Evolutionary conservation across 2,113 vertebrate species (phyloP).

Genomic region (Rhineura floridana): DNA sequence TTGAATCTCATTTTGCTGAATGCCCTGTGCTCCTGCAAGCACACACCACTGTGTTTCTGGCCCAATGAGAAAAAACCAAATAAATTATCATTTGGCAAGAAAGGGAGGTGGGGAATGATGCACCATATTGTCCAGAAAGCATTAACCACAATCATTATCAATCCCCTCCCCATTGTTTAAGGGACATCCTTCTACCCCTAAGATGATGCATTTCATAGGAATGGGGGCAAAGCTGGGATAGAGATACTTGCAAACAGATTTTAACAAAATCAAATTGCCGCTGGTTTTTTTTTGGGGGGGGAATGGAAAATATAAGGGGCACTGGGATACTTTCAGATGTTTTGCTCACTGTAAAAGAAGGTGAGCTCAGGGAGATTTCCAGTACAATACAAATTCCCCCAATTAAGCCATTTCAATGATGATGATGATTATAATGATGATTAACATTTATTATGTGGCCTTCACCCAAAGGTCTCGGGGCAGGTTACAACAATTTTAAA

Average conservation of each 20-base stretch:
- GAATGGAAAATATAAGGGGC: slow-evolving; percentile 21
- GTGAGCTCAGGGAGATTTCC: not conserved
- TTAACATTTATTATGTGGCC: not conserved
- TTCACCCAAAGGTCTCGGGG: too few relatives aligned
- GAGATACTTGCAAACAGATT: slow-evolving; percentile 1
- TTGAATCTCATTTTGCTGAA: not conserved
- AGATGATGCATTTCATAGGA: not conserved
- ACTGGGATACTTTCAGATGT: slow-evolving; percentile 17
- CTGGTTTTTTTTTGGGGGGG: slow-evolving; percentile 26
- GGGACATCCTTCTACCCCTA: not conserved
- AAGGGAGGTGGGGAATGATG: not conserved
- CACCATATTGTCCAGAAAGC: slow-evolving; percentile 27
- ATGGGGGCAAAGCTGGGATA: not conserved
- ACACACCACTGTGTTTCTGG: not conserved
- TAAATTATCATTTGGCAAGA: not conserved
- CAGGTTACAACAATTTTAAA: too few relatives aligned
- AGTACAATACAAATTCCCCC: not conserved
- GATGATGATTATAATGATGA: too few relatives aligned
- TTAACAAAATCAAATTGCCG: slow-evolving; percentile 36
- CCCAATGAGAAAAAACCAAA: not conserved
- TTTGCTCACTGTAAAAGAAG: not conserved
- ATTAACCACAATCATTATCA: slow-evolving; percentile 47
- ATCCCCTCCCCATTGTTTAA: not conserved
- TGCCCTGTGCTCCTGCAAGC: not conserved
- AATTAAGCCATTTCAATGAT: not conserved